Evolutionary conservation across 2,113 vertebrate species (phyloP).

Genomic region (Phycodurus eques): DNA sequence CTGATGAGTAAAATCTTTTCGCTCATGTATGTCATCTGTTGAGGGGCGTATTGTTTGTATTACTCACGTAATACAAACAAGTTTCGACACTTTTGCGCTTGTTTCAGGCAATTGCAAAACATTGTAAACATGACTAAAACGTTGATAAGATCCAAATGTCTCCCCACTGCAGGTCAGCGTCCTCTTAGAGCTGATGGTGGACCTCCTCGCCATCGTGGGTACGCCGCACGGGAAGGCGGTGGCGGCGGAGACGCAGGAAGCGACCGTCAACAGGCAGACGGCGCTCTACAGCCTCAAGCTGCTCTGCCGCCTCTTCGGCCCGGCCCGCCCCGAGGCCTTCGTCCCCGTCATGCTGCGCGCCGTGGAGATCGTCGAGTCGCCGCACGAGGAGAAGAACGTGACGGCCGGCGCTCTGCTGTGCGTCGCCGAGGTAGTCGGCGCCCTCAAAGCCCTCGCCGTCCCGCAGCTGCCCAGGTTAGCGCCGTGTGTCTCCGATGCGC

Average conservation of each 20-base stretch:
- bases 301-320: conserved; percentile 87
- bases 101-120: background rate
- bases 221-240: conserved; percentile 32
- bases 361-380: conserved; percentile 71
- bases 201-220: conserved; percentile 79
- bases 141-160: no score
- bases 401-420: conserved; percentile 88
- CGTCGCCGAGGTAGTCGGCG: conserved; percentile 81
- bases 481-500: background rate
- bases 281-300: conserved; percentile 93
- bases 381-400: conserved; percentile 86
- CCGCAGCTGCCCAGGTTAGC: conserved; percentile 87
- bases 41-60: no score
- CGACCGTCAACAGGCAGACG: conserved; percentile 90
- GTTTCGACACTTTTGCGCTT: no score
- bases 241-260: conserved; percentile 75
- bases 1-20: no score
- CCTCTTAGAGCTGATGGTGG: conserved; percentile 79
- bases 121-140: background rate
- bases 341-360: conserved; percentile 77
- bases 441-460: conserved; percentile 82
- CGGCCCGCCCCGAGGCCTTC: conserved; percentile 72
- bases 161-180: conserved; percentile 69
- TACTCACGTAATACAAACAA: no score
- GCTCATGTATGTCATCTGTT: no score